Evolutionary conservation across 2,113 vertebrate genomes (phyloP).

Genomic region (Craseonycteris thonglongyai): DNA sequence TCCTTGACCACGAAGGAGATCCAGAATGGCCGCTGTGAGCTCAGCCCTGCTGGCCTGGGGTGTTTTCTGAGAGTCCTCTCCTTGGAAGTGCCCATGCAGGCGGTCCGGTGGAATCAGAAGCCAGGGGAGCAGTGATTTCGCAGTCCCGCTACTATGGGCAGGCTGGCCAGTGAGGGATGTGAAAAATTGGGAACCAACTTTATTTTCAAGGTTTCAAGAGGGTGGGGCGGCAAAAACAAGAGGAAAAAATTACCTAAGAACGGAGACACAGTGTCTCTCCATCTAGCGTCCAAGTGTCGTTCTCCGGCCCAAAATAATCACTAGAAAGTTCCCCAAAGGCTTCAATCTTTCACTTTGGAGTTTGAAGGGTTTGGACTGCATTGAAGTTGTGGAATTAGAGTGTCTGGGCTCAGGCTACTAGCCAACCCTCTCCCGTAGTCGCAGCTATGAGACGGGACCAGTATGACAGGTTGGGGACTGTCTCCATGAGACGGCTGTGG

Average conservation of each 20-base stretch:
- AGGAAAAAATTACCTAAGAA: constrained; percentile 42
- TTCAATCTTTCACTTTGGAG: constrained; percentile 19
- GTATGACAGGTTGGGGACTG: neutral
- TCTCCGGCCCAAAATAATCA: constrained; percentile 33
- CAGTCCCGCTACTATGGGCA: neutral
- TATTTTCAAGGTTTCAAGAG: constrained; percentile 47
- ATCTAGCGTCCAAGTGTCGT: constrained; percentile 12
- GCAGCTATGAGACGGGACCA: neutral
- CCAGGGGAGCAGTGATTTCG: neutral
- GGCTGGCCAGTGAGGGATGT: neutral
- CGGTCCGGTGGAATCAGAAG: neutral
- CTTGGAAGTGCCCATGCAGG: neutral
- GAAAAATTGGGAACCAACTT: constrained; percentile 32
- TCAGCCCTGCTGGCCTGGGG: neutral
- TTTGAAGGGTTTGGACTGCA: neutral
- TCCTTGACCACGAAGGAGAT: neutral
- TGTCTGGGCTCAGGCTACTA: neutral
- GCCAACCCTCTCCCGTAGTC: neutral
- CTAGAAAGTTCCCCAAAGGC: constrained; percentile 15
- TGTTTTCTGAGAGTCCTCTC: neutral
- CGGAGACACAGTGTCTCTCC: constrained; percentile 32
- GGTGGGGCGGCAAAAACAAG: constrained; percentile 6
- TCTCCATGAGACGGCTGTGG: neutral
- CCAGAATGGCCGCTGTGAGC: neutral
- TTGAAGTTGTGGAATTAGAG: neutral